Evolutionary conservation across 37 sponge, comb jelly and placozoan species (phyloP).

Genomic region (Aphrocallistes beatrix): DNA sequence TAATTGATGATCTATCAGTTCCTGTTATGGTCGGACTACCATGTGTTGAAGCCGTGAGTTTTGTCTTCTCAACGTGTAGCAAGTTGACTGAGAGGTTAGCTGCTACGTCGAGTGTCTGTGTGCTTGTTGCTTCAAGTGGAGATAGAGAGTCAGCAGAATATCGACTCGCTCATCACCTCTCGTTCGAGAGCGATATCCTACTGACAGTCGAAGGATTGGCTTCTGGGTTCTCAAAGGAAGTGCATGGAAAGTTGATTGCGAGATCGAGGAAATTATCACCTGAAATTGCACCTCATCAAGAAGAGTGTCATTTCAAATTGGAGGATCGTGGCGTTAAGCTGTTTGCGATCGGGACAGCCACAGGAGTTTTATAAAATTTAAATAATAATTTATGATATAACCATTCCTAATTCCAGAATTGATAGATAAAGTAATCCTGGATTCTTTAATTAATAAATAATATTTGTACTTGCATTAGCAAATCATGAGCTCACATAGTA

Average conservation of each 20-base stretch:
- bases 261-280: neutral
- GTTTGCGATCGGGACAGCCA: neutral
- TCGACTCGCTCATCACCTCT: neutral
- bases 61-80: neutral
- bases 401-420: neutral
- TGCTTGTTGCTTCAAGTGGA: neutral
- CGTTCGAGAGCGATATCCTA: neutral
- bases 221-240: neutral
- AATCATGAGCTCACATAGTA: neutral
- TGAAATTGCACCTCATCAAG: neutral
- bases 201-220: conserved; percentile 3
- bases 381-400: no score
- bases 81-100: neutral
- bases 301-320: neutral
- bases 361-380: neutral
- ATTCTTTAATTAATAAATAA: neutral
- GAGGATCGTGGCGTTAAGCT: conserved; percentile 4
- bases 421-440: neutral
- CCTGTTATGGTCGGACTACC: neutral
- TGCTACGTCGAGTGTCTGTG: neutral
- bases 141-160: neutral
- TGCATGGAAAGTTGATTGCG: neutral
- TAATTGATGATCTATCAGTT: neutral
- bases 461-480: neutral
- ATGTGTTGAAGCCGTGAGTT: neutral